Conservation (phyloP, 2,797 vertebrate genomes). For the Xenops minutus region DNA sequence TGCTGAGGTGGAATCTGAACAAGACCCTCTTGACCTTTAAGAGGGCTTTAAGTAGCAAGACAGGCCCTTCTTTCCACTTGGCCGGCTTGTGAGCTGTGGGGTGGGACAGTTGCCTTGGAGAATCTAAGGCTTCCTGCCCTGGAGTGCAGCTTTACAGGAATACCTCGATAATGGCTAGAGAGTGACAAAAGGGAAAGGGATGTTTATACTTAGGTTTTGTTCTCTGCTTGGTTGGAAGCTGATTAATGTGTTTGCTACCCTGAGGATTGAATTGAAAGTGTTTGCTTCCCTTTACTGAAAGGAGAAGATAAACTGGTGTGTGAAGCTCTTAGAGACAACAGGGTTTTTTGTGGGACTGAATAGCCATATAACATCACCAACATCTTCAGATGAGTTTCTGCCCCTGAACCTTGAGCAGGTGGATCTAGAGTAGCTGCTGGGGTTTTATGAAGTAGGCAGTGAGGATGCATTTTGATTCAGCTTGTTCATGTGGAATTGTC, state of each 20-base stretch:
- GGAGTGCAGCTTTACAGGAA: neutral
- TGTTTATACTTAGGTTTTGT: neutral
- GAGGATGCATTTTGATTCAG: neutral
- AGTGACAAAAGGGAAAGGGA: neutral
- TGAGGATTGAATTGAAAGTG: neutral
- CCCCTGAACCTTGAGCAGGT: neutral
- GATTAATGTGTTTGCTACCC: neutral
- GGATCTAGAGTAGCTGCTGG: neutral
- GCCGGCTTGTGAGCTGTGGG: neutral
- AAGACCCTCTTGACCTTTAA: neutral
- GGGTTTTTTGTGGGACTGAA: neutral
- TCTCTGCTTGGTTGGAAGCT: neutral
- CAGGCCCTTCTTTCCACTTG: neutral
- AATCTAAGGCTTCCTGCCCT: neutral
- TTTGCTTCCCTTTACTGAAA: neutral
- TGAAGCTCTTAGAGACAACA: neutral
- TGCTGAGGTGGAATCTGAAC: neutral
- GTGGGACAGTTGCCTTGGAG: neutral
- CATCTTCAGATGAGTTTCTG: neutral
- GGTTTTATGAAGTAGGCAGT: neutral
- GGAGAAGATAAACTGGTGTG: neutral
- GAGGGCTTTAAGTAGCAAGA: neutral
- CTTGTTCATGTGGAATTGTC: neutral
- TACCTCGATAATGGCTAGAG: neutral
- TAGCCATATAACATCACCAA: accelerated